These are phyloP conservation scores for Anticlea derivata DNA, from an alignment of 2,888 invertebrate species.

Conservation along the genomic window DNA sequence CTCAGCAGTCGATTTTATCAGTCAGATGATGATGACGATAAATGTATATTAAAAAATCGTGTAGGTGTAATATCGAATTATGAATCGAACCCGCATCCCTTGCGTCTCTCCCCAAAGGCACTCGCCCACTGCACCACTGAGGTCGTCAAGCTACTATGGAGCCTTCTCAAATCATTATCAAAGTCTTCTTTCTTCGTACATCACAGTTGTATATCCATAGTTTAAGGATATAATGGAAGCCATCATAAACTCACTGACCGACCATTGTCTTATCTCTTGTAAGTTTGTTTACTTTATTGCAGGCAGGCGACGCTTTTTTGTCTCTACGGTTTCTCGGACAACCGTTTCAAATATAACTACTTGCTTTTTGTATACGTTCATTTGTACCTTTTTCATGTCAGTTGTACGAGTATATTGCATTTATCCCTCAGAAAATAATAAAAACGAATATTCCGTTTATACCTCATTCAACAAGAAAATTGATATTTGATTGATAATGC, in stretches of 20 bases:
- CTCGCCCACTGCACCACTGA: no score
- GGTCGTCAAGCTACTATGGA: no score
- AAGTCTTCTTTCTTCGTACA: conserved; percentile 1
- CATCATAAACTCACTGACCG: conserved; percentile 59
- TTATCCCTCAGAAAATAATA: background rate
- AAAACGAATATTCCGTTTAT: background rate
- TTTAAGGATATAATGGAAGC: conserved; percentile 11
- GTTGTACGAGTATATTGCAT: background rate
- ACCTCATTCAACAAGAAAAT: no score
- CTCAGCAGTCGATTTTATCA: no score
- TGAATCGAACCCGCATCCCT: no score
- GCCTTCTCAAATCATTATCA: no score
- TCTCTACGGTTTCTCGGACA: conserved; percentile 50
- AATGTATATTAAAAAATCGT: no score
- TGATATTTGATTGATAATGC: no score
- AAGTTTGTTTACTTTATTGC: conserved; percentile 54
- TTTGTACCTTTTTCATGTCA: background rate
- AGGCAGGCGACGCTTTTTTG: conserved; percentile 59
- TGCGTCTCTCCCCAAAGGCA: no score
- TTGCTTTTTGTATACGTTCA: conserved; percentile 23
- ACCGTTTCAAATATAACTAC: conserved; percentile 42
- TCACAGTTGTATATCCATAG: conserved; percentile 1
- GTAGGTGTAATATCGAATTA: no score
- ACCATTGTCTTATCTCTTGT: conserved; percentile 61
- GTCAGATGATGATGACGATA: no score